Conservation (phyloP, 2,888 invertebrate genomes). For the Agrotis exclamationis region DNA sequence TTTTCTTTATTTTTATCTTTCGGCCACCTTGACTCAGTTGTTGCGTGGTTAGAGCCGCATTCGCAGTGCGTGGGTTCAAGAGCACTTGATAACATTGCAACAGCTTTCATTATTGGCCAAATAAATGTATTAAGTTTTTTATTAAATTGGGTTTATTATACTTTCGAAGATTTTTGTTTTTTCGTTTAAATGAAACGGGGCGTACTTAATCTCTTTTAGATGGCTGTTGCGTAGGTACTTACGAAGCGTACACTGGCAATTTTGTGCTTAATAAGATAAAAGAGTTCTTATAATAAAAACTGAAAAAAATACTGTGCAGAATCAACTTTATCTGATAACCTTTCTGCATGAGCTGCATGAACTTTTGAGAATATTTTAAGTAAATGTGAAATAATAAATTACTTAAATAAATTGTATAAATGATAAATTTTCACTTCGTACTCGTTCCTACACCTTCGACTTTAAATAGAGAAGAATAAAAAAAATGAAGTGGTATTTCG, state of each 20-base stretch:
- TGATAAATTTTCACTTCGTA: not conserved
- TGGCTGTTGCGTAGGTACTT: slow-evolving; percentile 16
- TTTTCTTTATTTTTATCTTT: slow-evolving; percentile 49
- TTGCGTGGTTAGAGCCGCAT: slow-evolving; percentile 48
- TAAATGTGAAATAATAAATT: slow-evolving; percentile 24
- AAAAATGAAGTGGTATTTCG: not conserved
- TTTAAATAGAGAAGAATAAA: no score
- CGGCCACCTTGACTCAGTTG: slow-evolving; percentile 66
- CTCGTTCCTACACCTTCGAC: not conserved
- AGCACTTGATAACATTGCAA: slow-evolving; percentile 58
- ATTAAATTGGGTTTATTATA: slow-evolving; percentile 47
- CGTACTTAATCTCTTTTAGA: slow-evolving; percentile 22
- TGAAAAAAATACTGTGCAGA: slow-evolving; percentile 36
- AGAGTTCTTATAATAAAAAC: slow-evolving; percentile 29
- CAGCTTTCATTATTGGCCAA: slow-evolving; percentile 65
- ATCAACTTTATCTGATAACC: slow-evolving; percentile 50
- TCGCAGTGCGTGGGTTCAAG: slow-evolving; percentile 68
- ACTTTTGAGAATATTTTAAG: slow-evolving; percentile 14
- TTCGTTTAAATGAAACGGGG: slow-evolving; percentile 12
- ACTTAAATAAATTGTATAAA: slow-evolving; percentile 9
- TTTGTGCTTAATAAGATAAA: slow-evolving; percentile 42
- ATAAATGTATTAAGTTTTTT: slow-evolving; percentile 48
- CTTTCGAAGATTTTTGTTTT: slow-evolving; percentile 5
- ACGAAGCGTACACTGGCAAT: not conserved
- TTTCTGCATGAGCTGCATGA: slow-evolving; percentile 36